Base-by-base conservation (phyloP, 2,888 invertebrate genomes). In the Campoplex capitator region DNA sequence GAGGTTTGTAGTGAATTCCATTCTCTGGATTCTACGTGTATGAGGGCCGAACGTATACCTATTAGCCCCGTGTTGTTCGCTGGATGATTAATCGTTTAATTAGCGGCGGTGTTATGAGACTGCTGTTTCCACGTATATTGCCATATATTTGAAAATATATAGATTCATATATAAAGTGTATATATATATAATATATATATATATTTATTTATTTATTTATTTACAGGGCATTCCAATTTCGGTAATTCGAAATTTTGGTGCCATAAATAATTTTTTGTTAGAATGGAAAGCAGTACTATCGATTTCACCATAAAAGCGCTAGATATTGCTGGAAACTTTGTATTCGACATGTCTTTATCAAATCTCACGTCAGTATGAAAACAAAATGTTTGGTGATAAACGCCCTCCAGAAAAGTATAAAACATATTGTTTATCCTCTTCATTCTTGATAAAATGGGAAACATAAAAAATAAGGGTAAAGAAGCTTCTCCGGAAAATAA, bases 71-170 rank as follows among this genome's bases (percentile, higher is more conserved):
- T 92, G 93, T 93, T 93, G 91, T 93, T 93, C 93, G 93, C 91
- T 91, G 91, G 91, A 94, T 94, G 93, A 94, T 94, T 93, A 94
- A 94, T 94, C 93, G 93, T 93, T 94, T 94, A 94, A 94, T 94
- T 93, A 94, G 92, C 92, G 92, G 91, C 92, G 92, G 91, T 93
- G 93, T 93, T 93, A 93, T 93, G 92, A 92, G 92, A 91, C 91
- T 93, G 77, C 90, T 88, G 90, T 91, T 35, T n/a, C 35, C 32
- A 58, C 62, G 62, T 42, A 58, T 79, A 68, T 28, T 48, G 73
- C 13, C 42, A 80, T 32, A 38, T 79, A 38, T 38, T 38, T 38
- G 3, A 4, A 38, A 42, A 8, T 45, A 45, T 9, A 45, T 45
- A 45, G 6, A 38, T 38, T 6, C 38, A 38, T 38, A 38, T 38